Percentiles rank a stretch among this genome's conserved stretches.
Conservation (phyloP, 2,888 invertebrate species). For the Ferdinandea cuprea region DNA sequence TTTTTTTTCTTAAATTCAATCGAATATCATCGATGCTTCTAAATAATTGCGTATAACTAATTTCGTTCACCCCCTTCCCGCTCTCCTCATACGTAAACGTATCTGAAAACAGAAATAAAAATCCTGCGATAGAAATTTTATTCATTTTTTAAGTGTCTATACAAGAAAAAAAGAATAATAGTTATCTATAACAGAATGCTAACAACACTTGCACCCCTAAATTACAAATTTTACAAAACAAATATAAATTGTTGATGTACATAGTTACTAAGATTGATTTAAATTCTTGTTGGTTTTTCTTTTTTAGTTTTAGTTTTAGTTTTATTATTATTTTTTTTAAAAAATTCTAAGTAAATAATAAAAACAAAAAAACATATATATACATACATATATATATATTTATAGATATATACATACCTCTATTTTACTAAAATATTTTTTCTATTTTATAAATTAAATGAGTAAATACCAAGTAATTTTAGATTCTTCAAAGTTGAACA, state of each 20-base stretch:
- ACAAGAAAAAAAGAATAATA: slow-evolving; percentile 30
- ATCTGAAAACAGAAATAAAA: no score
- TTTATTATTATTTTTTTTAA: no score
- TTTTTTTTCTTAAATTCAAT: slow-evolving; percentile 46
- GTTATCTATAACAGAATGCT: slow-evolving; percentile 36
- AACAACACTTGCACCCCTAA: slow-evolving; percentile 43
- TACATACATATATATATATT: slow-evolving; percentile 67
- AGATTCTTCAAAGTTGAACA: slow-evolving; percentile 66
- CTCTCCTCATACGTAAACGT: slow-evolving; percentile 12
- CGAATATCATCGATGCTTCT: slow-evolving; percentile 61
- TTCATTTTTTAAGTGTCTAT: slow-evolving; percentile 67
- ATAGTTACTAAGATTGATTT: slow-evolving; percentile 71
- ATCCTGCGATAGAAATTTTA: slow-evolving; percentile 40
- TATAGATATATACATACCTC: slow-evolving; percentile 74
- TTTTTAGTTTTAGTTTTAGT: slow-evolving; percentile 70
- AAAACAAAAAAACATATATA: slow-evolving; percentile 49
- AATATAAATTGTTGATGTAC: slow-evolving; percentile 57
- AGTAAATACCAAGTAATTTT: slow-evolving; percentile 58
- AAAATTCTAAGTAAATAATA: slow-evolving; percentile 70
- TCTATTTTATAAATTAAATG: slow-evolving; percentile 72
- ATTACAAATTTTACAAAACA: slow-evolving; percentile 20
- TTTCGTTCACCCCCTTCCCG: slow-evolving; percentile 22
- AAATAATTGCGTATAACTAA: slow-evolving; percentile 33
- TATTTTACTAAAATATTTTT: slow-evolving; percentile 75
- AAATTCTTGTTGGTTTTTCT: slow-evolving; percentile 57